Conservation (phyloP, 2,888 invertebrate species). For the Tetheella fluctuosa region DNA sequence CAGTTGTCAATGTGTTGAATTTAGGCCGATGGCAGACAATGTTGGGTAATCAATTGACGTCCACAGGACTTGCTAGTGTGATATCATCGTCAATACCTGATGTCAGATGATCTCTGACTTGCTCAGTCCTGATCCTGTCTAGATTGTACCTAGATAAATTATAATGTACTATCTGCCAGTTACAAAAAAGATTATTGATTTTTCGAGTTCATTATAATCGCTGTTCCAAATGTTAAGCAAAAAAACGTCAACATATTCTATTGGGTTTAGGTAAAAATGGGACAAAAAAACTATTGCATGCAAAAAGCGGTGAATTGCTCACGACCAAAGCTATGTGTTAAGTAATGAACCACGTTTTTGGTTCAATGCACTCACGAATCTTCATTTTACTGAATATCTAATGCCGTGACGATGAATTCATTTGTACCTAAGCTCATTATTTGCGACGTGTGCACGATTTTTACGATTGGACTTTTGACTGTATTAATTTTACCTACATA, state of each 20-base stretch:
- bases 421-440: conserved; percentile 62
- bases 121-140: conserved; percentile 51
- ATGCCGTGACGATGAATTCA: conserved; percentile 68
- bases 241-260: conserved; percentile 64
- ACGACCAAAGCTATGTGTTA: conserved; percentile 70
- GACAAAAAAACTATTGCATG: conserved; percentile 63
- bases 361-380: conserved; percentile 81
- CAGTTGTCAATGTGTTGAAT: conserved; percentile 75
- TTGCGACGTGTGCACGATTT: conserved; percentile 59
- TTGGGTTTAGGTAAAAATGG: conserved; percentile 62
- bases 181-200: conserved; percentile 50
- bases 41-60: conserved; percentile 67
- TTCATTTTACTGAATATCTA: conserved; percentile 71
- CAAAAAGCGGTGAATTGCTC: conserved; percentile 69
- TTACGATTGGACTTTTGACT: conserved; percentile 35
- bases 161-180: conserved; percentile 42
- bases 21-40: conserved; percentile 65
- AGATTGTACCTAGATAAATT: conserved; percentile 48
- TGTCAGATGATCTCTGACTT: conserved; percentile 59
- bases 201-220: conserved; percentile 55
- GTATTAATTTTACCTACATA: conserved; percentile 31
- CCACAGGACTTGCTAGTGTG: conserved; percentile 54
- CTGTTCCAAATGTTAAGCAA: conserved; percentile 51
- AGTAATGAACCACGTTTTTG: conserved; percentile 80
- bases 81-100: conserved; percentile 63